Conservation (phyloP, 2,113 vertebrate genomes). For the Tiliqua scincoides region DNA sequence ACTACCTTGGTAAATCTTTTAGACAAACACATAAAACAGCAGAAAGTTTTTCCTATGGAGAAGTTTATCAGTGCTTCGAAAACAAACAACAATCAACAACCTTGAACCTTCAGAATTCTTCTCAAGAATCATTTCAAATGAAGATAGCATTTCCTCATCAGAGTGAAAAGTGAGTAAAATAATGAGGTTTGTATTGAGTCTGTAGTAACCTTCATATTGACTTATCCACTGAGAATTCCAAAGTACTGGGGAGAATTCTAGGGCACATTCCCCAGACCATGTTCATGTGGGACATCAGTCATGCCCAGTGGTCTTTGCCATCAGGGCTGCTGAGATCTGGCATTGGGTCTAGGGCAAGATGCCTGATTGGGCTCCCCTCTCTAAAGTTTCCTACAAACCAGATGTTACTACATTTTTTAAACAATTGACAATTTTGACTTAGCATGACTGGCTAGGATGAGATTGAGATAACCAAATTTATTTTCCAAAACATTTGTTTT, state of each 20-base stretch:
- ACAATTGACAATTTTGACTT: too few relatives aligned
- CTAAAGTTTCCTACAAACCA: too few relatives aligned
- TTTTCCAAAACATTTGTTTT: too few relatives aligned
- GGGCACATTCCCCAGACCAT: too few relatives aligned
- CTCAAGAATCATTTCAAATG: not conserved
- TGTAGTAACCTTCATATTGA: not conserved
- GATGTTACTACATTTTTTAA: too few relatives aligned
- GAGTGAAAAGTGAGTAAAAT: not conserved
- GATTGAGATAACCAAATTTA: too few relatives aligned
- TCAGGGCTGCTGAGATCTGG: too few relatives aligned
- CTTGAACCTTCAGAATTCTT: not conserved
- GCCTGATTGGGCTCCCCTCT: too few relatives aligned
- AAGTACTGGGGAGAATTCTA: not conserved
- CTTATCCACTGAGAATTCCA: not conserved
- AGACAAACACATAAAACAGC: not conserved
- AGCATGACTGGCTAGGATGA: too few relatives aligned
- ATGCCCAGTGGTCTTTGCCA: too few relatives aligned
- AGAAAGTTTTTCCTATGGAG: not conserved
- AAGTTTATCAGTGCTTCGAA: not conserved
- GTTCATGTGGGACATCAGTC: too few relatives aligned
- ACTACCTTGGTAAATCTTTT: conserved; percentile 1
- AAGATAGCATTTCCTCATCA: not conserved
- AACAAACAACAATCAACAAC: not conserved
- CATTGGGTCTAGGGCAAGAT: too few relatives aligned
- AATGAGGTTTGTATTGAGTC: not conserved